Percentiles rank a stretch among this genome's conserved stretches.
phyloP scores from a whole-genome alignment of 2,797 vertebrate genomes.

The Alectoris magna region DNA sequence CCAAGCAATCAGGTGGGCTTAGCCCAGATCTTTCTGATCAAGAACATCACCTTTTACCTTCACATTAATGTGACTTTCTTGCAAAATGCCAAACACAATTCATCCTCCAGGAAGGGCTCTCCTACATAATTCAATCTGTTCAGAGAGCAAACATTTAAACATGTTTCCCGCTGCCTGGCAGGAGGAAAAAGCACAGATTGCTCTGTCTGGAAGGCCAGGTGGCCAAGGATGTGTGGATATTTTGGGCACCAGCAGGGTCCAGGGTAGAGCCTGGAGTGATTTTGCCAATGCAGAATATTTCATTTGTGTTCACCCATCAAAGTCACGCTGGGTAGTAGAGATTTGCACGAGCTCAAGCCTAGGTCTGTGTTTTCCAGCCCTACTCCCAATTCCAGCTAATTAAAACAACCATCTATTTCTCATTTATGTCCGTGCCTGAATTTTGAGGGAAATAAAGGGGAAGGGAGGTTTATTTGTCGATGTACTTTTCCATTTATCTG shows the following conservation, averaged over 20 bases:
- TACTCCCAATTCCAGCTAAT: background rate
- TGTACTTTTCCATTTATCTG: fast-evolving
- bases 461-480: background rate
- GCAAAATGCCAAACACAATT: background rate
- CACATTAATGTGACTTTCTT: background rate
- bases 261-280: background rate
- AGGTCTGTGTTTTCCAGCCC: background rate
- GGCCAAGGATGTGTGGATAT: background rate
- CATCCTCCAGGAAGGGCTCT: background rate
- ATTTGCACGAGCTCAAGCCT: background rate
- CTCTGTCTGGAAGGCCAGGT: background rate
- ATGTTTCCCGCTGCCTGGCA: background rate
- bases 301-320: background rate
- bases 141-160: background rate
- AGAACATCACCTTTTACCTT: background rate
- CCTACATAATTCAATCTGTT: background rate
- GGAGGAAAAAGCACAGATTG: background rate
- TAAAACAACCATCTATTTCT: no score
- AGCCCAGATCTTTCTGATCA: background rate
- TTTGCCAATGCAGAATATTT: background rate
- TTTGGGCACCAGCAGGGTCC: background rate
- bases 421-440: background rate
- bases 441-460: background rate
- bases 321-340: fast-evolving
- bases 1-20: background rate